phyloP scores from a whole-genome alignment of 2,888 invertebrate genomes.

The Eucera pruinosa region DNA sequence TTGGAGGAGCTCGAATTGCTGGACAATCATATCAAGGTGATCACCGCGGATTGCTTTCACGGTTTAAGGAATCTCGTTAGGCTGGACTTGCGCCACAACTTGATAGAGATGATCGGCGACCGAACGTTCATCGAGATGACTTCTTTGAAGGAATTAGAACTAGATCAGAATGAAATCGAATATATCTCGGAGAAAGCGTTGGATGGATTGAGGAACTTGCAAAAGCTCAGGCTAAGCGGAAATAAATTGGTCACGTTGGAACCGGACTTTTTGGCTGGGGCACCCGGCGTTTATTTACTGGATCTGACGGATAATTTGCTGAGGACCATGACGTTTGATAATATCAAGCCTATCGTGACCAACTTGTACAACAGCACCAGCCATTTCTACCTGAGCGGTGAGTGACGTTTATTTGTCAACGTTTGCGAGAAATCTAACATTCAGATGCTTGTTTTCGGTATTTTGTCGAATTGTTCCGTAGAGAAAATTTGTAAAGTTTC shows the following conservation, averaged over 20 bases:
- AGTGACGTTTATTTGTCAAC: conserved; percentile 82
- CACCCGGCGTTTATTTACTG: conserved; percentile 89
- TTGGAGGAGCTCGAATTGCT: conserved; percentile 93
- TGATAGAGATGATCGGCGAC: conserved; percentile 91
- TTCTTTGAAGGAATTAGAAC: conserved; percentile 89
- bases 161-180: conserved; percentile 89
- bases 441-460: too few species aligned
- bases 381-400: conserved; percentile 91
- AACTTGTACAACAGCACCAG: conserved; percentile 91
- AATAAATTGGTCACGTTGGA: conserved; percentile 91
- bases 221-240: conserved; percentile 90
- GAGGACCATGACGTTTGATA: conserved; percentile 91
- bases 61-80: conserved; percentile 90
- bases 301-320: conserved; percentile 92
- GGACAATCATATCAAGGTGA: conserved; percentile 90
- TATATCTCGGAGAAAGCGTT: conserved; percentile 92
- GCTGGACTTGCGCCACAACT: conserved; percentile 90
- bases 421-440: too few species aligned
- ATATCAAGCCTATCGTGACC: conserved; percentile 91
- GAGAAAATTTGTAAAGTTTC: too few species aligned
- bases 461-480: too few species aligned
- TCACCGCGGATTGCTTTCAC: conserved; percentile 91
- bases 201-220: conserved; percentile 90
- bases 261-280: conserved; percentile 90
- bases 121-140: conserved; percentile 92